Conservation (phyloP, 2,888 invertebrate species). For the Anoncus sp. region DNA sequence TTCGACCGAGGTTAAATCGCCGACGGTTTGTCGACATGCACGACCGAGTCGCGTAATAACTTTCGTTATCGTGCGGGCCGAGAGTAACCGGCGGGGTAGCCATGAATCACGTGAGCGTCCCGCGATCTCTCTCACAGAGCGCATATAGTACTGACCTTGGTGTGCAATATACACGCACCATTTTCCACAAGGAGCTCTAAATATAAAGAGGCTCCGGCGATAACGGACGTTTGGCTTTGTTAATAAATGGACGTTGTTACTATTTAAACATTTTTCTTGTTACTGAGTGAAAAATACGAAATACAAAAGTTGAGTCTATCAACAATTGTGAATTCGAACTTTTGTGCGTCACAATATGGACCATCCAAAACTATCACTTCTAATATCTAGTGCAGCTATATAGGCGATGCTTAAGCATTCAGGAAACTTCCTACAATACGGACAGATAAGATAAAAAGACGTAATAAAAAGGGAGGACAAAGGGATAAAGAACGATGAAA, state of each 20-base stretch:
- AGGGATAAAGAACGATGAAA: conserved; percentile 31
- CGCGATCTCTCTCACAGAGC: conserved; percentile 29
- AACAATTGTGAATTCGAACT: neutral
- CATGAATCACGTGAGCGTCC: conserved; percentile 71
- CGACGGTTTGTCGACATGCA: conserved; percentile 74
- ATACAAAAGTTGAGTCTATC: conserved; percentile 13
- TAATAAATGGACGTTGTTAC: conserved; percentile 19
- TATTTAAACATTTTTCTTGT: conserved; percentile 2
- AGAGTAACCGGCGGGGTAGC: conserved; percentile 65
- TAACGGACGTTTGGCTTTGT: conserved; percentile 37
- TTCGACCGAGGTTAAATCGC: conserved; percentile 64
- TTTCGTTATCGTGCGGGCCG: conserved; percentile 74
- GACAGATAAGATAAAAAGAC: neutral
- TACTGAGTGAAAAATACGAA: conserved; percentile 9
- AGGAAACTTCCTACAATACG: conserved; percentile 10
- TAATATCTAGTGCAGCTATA: conserved; percentile 29
- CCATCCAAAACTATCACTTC: neutral
- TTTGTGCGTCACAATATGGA: neutral
- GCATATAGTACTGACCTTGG: conserved; percentile 26
- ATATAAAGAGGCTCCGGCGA: conserved; percentile 50
- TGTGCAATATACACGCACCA: conserved; percentile 24
- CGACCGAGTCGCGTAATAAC: conserved; percentile 73
- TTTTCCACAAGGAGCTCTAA: conserved; percentile 45
- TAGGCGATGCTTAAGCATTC: neutral
- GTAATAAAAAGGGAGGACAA: conserved; percentile 1